Evolutionary conservation across 1,140 invertebrate species (phyloP).

Genomic region (Eurosta solidaginis): DNA sequence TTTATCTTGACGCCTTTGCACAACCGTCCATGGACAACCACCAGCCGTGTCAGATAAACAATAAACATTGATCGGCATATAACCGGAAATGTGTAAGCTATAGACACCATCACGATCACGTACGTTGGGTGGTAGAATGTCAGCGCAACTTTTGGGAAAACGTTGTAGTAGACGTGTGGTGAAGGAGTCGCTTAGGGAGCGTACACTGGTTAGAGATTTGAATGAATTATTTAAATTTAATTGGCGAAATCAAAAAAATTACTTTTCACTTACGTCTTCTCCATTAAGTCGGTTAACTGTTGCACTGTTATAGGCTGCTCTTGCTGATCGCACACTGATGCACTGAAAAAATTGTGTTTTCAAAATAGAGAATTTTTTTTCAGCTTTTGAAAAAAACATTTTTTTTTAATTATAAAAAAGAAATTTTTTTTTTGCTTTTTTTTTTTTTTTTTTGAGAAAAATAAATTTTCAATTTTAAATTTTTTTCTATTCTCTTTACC

Average conservation of each 20-base stretch:
- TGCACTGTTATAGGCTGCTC: neutral
- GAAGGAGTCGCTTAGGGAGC: neutral
- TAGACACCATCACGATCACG: neutral
- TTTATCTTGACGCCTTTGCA: neutral
- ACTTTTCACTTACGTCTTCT: neutral
- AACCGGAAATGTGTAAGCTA: neutral
- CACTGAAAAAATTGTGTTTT: neutral
- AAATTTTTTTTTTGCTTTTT: too few relatives aligned
- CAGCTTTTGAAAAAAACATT: too few relatives aligned
- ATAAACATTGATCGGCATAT: neutral
- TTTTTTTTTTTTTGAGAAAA: neutral
- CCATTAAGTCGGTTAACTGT: neutral
- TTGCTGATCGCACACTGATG: neutral
- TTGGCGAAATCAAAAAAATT: neutral
- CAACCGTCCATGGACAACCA: neutral
- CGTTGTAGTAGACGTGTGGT: neutral
- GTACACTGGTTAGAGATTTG: neutral
- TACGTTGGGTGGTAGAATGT: neutral
- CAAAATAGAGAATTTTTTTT: too few relatives aligned
- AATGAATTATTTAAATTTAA: neutral
- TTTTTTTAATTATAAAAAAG: too few relatives aligned
- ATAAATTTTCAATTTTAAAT: neutral
- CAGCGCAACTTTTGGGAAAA: neutral
- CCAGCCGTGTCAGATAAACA: neutral
- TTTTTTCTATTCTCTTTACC: neutral